Evolutionary conservation across 2,113 vertebrate genomes (phyloP), one percentile per base, ranked within the genome.

Genomic region (Nycticorax nycticorax): DNA sequence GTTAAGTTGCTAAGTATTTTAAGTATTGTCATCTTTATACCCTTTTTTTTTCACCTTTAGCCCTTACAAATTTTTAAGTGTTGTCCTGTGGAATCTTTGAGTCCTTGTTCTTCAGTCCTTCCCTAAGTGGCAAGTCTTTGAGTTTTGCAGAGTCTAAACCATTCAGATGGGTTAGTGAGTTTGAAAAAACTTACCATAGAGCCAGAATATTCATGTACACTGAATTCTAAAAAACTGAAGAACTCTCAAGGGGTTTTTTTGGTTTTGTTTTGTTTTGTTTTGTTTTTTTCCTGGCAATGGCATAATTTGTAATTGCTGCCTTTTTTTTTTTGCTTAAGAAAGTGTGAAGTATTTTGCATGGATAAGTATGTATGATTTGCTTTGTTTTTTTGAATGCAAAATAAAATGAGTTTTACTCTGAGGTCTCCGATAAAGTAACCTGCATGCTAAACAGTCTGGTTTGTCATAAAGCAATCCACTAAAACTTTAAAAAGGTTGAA

Each of bases 371-470:
- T 74, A 94, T 56, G 59, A 87, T 78, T 30, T 74, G 37, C 18
- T 82, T 67, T 20, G 30, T 6, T 8, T 30, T 30, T 89, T 88
- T 75, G 80, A 88, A 87, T 85, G 53, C 10, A 93, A 95, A 96
- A 85, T 83, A 74, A 97, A 96, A 68, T 85, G 18, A 60, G 56
- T 94, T 97, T 96, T 95, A 95, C 39, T 92, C 32, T 83, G 57
- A 82, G 50, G 55, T 89, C 52, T 77, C 73, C 88, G 74, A 33
- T 80, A 90, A 94, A 93, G 11, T 67, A 86, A 77, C 63, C 85
- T 56, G 48, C 79, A 88, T 95, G 52, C 23, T 87, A 96, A 96
- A 69, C 14, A 84, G 35, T 66, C 76, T 85, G 37, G 2, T 52
- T 89, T 95, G 48, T 93, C 56, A 52, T 57, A 91, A 52, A 91